A percentile compares a stretch with the other conserved stretches of the same genome.
Evolutionary conservation across 2,888 invertebrate genomes (phyloP).

Genomic region (Caenorhabditis sinica): DNA sequence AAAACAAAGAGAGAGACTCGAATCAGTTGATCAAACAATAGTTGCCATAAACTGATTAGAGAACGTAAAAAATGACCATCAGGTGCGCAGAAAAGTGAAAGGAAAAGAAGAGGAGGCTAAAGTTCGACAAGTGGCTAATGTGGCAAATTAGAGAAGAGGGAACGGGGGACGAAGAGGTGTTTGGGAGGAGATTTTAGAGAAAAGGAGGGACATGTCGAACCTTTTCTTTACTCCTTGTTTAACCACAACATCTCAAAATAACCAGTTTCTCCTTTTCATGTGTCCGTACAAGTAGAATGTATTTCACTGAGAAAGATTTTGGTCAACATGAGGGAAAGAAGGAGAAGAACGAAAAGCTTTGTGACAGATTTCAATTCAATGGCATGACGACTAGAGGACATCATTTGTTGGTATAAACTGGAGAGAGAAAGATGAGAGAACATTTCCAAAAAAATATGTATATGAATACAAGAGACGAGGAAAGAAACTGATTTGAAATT

Average conservation of each 20-base stretch:
- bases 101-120: not conserved
- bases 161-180: not conserved
- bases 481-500: too few species aligned
- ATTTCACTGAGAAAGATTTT: too few species aligned
- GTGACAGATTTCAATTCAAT: constrained; percentile 14
- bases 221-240: not conserved
- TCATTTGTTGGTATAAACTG: not conserved
- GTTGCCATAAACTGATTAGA: not conserved
- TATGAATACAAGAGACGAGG: too few species aligned
- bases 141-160: constrained; percentile 19
- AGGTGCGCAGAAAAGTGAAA: constrained; percentile 26
- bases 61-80: not conserved
- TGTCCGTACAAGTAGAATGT: not conserved
- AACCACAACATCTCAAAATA: constrained; percentile 30
- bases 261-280: constrained; percentile 21
- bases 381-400: constrained; percentile 5
- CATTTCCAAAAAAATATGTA: too few species aligned
- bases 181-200: constrained; percentile 5
- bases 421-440: too few species aligned
- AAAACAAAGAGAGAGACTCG: not conserved
- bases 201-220: not conserved
- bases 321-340: not conserved
- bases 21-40: constrained; percentile 24
- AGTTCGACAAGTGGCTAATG: constrained; percentile 32
- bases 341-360: constrained; percentile 6